Base-by-base conservation (phyloP, 2,797 vertebrate species). In the Gymnothorax reevesii region DNA sequence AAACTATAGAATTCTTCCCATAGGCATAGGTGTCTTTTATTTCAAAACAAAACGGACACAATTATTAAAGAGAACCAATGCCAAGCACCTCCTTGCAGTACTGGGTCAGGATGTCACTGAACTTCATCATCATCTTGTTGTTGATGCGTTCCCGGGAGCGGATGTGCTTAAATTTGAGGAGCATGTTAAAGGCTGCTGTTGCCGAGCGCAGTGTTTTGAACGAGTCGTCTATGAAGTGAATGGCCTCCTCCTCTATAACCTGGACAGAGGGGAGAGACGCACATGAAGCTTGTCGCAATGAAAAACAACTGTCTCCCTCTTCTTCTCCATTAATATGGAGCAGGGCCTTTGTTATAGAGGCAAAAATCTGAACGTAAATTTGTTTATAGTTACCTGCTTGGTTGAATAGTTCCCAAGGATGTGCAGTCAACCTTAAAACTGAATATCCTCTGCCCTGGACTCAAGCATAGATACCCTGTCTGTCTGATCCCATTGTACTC, bases 151-250 rank as follows among this genome's bases (percentile, higher is more conserved):
- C 95, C 91, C 96, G 96, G 27, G 93, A 97, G 84, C 92, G 94
- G 83, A 97, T 97, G 85, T 96, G 94, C 91, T 97, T 97, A 89
- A 98, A 98, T 85, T 97, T 98, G 64, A 97, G 89, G 62, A 99
- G 93, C 97, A 99, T 95, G 86, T 98, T 95, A 89, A 99, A 97
- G 0, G 97, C 98, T 10, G 95, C 95, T 57, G 97, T 95, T 3
- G 98, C 97, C 0, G 98, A 99, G 13, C 96, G 96, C 82, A 98
- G 96, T 0, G 92, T 97, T 92, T 96, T 97, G 90, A 99, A 99
- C 82, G 97, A 98, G 88, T 97, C 95, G 49, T 99, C 96, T 8
- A 99, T 97, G 87, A 99, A 97, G 83, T 86, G 90, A 90, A 96
- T 97, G 77, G 97, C 96, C 89, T 98, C 96, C 91, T 91, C 96